Evolutionary conservation across 2,888 invertebrate species (phyloP), one percentile per base, ranked within the genome.

Genomic region (Volucella bombylans): DNA sequence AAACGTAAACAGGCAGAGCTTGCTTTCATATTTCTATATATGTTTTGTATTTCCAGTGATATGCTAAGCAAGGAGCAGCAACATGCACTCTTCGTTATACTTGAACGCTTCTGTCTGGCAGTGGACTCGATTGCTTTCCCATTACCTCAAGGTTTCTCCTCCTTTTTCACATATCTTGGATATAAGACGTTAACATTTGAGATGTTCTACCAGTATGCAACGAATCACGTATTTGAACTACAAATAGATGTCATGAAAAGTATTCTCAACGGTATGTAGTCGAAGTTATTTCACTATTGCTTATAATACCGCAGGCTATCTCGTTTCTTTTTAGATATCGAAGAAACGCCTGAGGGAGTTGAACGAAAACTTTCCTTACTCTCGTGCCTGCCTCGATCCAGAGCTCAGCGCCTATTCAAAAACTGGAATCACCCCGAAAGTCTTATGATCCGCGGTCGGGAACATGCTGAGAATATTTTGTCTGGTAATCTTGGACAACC

Each of bases 201-300:
- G 86, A 94, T 95, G 90, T 97, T 97, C 91, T 91, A 96, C 88
- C 97, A 97, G 91, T 97, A 97, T 91, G 95, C 97, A 74, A 95
- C 95, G 87, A 93, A 95, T 88, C 95, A 96, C 90, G 96, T 97
- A 54, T 95, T 97, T 88, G 96, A 97, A 89, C 92, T 97, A 87
- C 97, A 97, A 92, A 95, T 97, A 38, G 97, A 97, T 89, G 96
- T 97, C 1, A 95, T 96, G 93, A 97, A 97, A 92, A 94, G 95
- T 52, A 96, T 97, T 85, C 94, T 97, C 90, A 94, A 95, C 87
- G 95, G 96, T 96, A 89, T 90, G 91, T 71, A 8, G n/a, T 10
- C 4, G 2, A 23, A 1, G 8, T 12, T n/a, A 47, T 10, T 11
- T 10, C 9, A 15, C 4, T 31, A 65, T 14, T 12, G n/a, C 9